Conservation (phyloP, 2,888 invertebrate genomes). For the Pseudoips prasinana region DNA sequence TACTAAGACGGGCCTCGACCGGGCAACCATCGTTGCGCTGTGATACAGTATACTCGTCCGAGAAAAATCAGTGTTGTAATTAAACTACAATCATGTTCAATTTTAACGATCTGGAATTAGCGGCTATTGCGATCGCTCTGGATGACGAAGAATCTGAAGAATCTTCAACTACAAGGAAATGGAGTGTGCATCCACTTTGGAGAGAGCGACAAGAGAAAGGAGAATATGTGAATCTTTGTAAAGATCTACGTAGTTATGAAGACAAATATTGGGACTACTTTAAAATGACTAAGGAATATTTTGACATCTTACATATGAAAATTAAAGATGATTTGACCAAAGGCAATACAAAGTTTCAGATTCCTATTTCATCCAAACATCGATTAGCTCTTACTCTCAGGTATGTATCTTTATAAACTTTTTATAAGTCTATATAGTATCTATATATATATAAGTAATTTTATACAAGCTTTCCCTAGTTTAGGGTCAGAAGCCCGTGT, state of each 20-base stretch:
- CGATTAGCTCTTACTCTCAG: conserved; percentile 3
- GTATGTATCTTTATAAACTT: conserved; percentile 2
- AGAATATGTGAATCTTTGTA: conserved; percentile 10
- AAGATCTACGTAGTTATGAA: conserved; percentile 9
- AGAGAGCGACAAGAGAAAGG: conserved; percentile 8
- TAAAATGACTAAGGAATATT: too few relatives aligned
- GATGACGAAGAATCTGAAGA: conserved; percentile 13
- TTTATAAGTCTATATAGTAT: conserved; percentile 1
- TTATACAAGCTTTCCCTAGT: not conserved
- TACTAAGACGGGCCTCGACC: too few relatives aligned
- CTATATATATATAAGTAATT: not conserved
- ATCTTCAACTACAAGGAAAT: conserved; percentile 12
- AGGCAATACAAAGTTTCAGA: not conserved
- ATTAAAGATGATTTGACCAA: too few relatives aligned
- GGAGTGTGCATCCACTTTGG: conserved; percentile 5
- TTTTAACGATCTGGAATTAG: conserved; percentile 15
- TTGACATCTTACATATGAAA: too few relatives aligned
- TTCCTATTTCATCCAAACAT: conserved; percentile 3
- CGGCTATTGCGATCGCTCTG: conserved; percentile 16
- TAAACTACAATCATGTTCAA: conserved; percentile 13
- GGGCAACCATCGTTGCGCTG: too few relatives aligned
- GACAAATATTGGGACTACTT: conserved; percentile 4
- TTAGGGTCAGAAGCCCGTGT: not conserved
- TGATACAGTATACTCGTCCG: too few relatives aligned
- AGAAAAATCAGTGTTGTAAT: conserved; percentile 15